Conservation (phyloP, 1,140 invertebrate genomes). For the Pseudomyrmex dendroicus region DNA sequence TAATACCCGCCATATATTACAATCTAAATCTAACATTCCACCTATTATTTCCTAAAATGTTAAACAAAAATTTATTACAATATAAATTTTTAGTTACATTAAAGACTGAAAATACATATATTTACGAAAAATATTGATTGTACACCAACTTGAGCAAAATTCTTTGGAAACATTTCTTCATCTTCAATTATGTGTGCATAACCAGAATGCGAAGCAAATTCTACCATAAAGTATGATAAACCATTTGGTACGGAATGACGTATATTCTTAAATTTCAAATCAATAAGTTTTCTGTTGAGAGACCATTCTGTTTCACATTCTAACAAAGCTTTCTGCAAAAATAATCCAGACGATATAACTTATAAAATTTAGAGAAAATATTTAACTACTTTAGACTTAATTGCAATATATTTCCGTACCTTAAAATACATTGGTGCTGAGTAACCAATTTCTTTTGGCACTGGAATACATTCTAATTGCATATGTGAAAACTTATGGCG, state of each 20-base stretch:
- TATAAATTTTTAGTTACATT: slow-evolving; percentile 32
- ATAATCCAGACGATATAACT: slow-evolving; percentile 86
- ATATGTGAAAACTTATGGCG: slow-evolving; percentile 93
- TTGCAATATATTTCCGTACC: slow-evolving; percentile 78
- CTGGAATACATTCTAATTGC: slow-evolving; percentile 94
- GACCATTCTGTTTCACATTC: slow-evolving; percentile 98
- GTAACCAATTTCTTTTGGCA: slow-evolving; percentile 92
- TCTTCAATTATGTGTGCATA: slow-evolving; percentile 99
- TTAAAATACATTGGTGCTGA: slow-evolving; percentile 98
- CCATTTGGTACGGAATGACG: slow-evolving; percentile 95
- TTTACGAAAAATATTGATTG: slow-evolving; percentile 18
- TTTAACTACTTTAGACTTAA: too few species aligned
- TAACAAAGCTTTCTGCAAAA: slow-evolving; percentile 95
- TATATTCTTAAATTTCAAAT: slow-evolving; percentile 91
- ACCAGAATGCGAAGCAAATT: slow-evolving; percentile 95
- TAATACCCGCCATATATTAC: slow-evolving; percentile 93
- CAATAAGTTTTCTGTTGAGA: slow-evolving; percentile 97
- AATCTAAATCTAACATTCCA: slow-evolving; percentile 96
- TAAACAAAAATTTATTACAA: slow-evolving; percentile 19
- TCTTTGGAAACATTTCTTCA: slow-evolving; percentile 93
- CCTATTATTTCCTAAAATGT: slow-evolving; percentile 94
- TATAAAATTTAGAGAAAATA: too few species aligned
- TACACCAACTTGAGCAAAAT: slow-evolving; percentile 94
- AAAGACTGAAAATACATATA: slow-evolving; percentile 43
- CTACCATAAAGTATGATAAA: slow-evolving; percentile 96